Conservation (phyloP, 2,797 vertebrate genomes). For the Lutjanus argentimaculatus region DNA sequence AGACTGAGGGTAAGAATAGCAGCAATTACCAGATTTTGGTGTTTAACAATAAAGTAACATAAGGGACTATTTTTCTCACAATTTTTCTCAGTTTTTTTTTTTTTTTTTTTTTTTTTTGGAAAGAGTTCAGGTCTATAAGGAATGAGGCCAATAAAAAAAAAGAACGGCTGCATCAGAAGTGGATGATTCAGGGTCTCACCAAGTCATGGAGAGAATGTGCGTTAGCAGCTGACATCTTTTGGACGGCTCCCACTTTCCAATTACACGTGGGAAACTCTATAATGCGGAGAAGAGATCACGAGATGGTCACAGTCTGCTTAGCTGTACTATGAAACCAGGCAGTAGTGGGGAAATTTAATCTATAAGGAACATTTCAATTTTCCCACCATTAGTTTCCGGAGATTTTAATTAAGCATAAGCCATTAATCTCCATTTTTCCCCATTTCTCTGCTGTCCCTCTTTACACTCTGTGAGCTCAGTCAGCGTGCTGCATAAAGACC, state of each 20-base stretch:
- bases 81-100: no score
- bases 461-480: constrained; percentile 44
- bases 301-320: constrained; percentile 71
- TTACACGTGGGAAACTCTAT: constrained; percentile 63
- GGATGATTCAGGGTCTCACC: background rate
- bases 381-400: constrained; percentile 76
- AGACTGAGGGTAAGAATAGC: background rate
- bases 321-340: constrained; percentile 50
- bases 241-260: constrained; percentile 56
- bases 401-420: constrained; percentile 82
- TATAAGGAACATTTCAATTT: constrained; percentile 80
- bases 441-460: constrained; percentile 68
- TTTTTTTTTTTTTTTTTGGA: no score
- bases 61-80: background rate
- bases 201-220: constrained; percentile 2
- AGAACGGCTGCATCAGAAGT: constrained; percentile 14
- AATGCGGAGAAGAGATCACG: constrained; percentile 58
- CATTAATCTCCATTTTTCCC: constrained; percentile 79
- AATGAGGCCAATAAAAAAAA: background rate
- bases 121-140: background rate
- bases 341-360: constrained; percentile 66
- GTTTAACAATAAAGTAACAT: background rate
- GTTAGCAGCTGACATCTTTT: constrained; percentile 36
- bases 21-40: background rate
- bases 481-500: constrained; percentile 52